These are phyloP conservation scores for Plodia interpunctella DNA, from an alignment of 1,140 invertebrate species.

Conservation along the genomic window DNA sequence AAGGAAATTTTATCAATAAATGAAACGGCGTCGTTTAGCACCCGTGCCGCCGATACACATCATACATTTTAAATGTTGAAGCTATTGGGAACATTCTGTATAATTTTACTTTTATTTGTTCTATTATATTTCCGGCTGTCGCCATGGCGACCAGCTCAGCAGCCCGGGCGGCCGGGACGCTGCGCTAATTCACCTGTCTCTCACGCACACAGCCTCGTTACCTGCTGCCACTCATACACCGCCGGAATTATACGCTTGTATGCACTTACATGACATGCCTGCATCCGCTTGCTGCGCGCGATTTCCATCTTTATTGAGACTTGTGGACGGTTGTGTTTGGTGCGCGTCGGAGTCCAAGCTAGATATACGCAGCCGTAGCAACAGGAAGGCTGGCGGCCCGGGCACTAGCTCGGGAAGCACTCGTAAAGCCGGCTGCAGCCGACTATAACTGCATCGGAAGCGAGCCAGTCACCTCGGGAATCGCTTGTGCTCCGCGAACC, in stretches of 20 bases:
- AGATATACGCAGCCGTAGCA: slow-evolving; percentile 12
- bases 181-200: slow-evolving; percentile 54
- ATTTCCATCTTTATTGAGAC: slow-evolving; percentile 38
- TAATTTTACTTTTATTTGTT: slow-evolving; percentile 44
- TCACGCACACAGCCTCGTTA: slow-evolving; percentile 37
- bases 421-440: slow-evolving; percentile 47
- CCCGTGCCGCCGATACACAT: not conserved
- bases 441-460: slow-evolving; percentile 55
- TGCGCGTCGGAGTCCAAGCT: slow-evolving; percentile 26
- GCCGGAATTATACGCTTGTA: slow-evolving; percentile 41
- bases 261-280: slow-evolving; percentile 43
- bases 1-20: not conserved
- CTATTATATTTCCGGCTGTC: slow-evolving; percentile 50
- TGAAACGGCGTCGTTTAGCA: not conserved
- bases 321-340: slow-evolving; percentile 32
- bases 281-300: slow-evolving; percentile 20
- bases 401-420: slow-evolving; percentile 46
- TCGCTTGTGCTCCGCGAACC: slow-evolving; percentile 24
- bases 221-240: slow-evolving; percentile 31
- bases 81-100: slow-evolving; percentile 21
- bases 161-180: slow-evolving; percentile 41
- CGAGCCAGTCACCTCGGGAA: slow-evolving; percentile 43
- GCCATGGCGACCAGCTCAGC: slow-evolving; percentile 53
- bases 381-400: slow-evolving; percentile 35
- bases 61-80: not conserved